These are phyloP conservation scores for Chirona hameri DNA, from an alignment of 2,888 invertebrate species.

Conservation along the genomic window DNA sequence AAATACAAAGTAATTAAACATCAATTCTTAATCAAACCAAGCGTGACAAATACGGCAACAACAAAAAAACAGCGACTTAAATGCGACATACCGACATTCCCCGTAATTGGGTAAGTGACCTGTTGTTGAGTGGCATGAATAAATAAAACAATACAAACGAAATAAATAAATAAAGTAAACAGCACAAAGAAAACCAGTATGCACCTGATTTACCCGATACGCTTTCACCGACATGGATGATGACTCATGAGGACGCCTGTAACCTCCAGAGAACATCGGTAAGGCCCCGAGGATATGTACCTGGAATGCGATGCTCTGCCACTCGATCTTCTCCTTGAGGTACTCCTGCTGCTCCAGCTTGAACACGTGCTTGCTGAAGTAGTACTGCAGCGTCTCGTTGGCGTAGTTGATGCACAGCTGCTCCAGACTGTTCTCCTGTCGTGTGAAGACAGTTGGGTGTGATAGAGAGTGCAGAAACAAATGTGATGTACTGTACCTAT, in stretches of 20 bases:
- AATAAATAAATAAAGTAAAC: no score
- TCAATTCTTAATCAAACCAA: no score
- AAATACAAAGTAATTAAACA: no score
- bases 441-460: conserved; percentile 31
- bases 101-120: no score
- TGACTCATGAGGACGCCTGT: no score
- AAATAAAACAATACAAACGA: no score
- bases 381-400: conserved; percentile 92
- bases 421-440: conserved; percentile 90
- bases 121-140: not conserved
- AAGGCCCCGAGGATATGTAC: conserved; percentile 23
- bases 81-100: no score
- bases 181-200: no score
- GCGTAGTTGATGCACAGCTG: conserved; percentile 98
- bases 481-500: conserved; percentile 7
- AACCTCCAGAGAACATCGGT: not conserved
- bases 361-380: conserved; percentile 95
- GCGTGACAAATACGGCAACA: no score
- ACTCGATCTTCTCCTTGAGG: conserved; percentile 85
- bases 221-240: no score
- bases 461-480: not conserved
- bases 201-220: no score
- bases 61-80: no score
- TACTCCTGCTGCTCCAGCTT: conserved; percentile 95
- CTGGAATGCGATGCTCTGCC: conserved; percentile 52